These are phyloP conservation scores for Penaeus monodon DNA, from an alignment of 2,888 invertebrate species.

Conservation along the genomic window DNA sequence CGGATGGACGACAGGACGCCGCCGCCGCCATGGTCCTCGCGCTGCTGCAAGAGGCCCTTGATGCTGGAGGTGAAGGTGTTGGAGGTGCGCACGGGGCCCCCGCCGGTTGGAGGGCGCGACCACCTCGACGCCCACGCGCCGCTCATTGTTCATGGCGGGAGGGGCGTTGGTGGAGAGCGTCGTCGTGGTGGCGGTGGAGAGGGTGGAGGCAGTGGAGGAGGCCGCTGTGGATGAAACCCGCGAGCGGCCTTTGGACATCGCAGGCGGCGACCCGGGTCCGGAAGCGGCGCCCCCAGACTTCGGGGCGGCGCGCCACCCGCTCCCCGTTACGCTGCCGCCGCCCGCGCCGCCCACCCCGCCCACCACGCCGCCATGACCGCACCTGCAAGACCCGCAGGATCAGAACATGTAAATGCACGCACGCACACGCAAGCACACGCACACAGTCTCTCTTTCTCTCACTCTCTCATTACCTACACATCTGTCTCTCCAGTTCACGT, in stretches of 20 bases:
- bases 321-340: constrained; percentile 61
- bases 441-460: neutral
- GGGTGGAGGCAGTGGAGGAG: constrained; percentile 3
- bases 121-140: constrained; percentile 39
- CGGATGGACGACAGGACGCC: constrained; percentile 41
- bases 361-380: constrained; percentile 62
- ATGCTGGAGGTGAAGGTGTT: constrained; percentile 54
- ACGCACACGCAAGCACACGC: neutral
- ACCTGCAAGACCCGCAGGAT: constrained; percentile 45
- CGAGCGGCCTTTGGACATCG: constrained; percentile 59
- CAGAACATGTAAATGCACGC: constrained; percentile 7
- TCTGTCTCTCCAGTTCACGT: neutral
- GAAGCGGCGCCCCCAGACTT: constrained; percentile 48
- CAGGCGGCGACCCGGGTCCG: constrained; percentile 58
- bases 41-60: constrained; percentile 50
- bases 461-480: neutral
- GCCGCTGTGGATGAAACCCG: constrained; percentile 41
- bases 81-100: constrained; percentile 30
- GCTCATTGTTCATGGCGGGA: constrained; percentile 42
- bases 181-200: constrained; percentile 19
- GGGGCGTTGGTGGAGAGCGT: constrained; percentile 21
- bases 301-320: constrained; percentile 59
- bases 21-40: constrained; percentile 36
- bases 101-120: constrained; percentile 40
- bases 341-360: constrained; percentile 58